Conservation (phyloP, 2,113 vertebrate species). For the Phalacrocorax carbo region DNA sequence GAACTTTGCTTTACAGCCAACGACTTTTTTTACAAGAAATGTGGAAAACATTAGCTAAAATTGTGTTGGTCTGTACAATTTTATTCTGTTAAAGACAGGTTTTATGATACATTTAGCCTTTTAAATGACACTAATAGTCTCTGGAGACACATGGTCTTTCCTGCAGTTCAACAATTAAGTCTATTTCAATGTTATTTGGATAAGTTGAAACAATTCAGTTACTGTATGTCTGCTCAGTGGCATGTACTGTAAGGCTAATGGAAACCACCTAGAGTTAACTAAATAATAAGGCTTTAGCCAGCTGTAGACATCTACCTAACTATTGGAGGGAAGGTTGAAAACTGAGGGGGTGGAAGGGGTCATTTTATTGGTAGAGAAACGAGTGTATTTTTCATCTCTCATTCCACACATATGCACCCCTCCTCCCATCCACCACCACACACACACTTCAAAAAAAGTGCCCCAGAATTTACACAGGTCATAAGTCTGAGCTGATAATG, state of each 20-base stretch:
- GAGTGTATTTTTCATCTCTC: constrained; percentile 33
- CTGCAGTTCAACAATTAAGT: constrained; percentile 82
- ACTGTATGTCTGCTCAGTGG: constrained; percentile 75
- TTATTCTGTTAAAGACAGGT: constrained; percentile 82
- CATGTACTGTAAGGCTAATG: constrained; percentile 61
- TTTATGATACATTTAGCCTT: constrained; percentile 85
- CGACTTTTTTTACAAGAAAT: constrained; percentile 70
- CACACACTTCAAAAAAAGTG: constrained; percentile 37
- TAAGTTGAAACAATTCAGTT: constrained; percentile 83
- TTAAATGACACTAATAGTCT: constrained; percentile 87
- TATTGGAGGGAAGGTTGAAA: constrained; percentile 28
- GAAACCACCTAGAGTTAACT: constrained; percentile 60
- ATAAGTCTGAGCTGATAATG: constrained; percentile 58
- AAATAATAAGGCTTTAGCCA: constrained; percentile 68
- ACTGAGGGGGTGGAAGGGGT: background rate
- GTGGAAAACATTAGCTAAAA: constrained; percentile 85
- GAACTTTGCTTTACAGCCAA: constrained; percentile 34
- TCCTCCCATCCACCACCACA: constrained; percentile 34
- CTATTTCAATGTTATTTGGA: constrained; percentile 81
- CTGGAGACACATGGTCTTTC: constrained; percentile 77
- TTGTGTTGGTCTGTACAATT: constrained; percentile 83
- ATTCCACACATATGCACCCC: constrained; percentile 34
- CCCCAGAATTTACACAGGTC: constrained; percentile 34
- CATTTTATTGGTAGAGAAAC: constrained; percentile 35
- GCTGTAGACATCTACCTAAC: constrained; percentile 57